Evolutionary conservation across 2,113 vertebrate genomes (phyloP).

Genomic region (Mormyrus iriodes): DNA sequence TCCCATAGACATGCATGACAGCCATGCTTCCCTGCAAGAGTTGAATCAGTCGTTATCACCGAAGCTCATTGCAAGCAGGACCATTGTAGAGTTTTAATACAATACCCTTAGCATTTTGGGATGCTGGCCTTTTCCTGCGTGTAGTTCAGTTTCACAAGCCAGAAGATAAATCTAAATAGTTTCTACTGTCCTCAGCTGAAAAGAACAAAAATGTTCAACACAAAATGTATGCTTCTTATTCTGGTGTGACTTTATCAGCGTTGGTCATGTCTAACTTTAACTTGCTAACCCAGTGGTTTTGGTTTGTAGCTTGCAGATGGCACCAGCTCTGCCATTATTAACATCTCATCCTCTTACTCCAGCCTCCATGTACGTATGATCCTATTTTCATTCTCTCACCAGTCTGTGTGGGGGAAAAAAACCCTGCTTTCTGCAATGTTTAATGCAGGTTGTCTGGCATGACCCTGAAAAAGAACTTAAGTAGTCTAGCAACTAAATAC

Average conservation of each 20-base stretch:
- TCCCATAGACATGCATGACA: not conserved
- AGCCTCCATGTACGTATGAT: slow-evolving; percentile 83
- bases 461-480: not conserved
- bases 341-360: slow-evolving; percentile 68
- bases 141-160: not conserved
- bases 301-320: slow-evolving; percentile 77
- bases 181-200: not conserved
- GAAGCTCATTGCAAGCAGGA: not conserved
- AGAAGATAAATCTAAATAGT: not conserved
- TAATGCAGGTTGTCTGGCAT: not conserved
- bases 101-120: not conserved
- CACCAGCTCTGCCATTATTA: slow-evolving; percentile 77
- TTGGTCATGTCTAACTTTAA: slow-evolving; percentile 26
- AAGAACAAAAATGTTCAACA: not conserved
- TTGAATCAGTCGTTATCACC: not conserved
- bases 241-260: not conserved
- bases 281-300: slow-evolving; percentile 59
- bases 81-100: not conserved
- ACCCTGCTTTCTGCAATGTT: not conserved
- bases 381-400: slow-evolving; percentile 19
- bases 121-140: not conserved
- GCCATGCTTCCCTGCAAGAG: not conserved
- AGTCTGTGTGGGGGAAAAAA: not conserved
- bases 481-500: not conserved
- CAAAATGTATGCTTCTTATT: not conserved